phyloP scores from a whole-genome alignment of 2,888 invertebrate species.

The Eupeodes luniger region DNA sequence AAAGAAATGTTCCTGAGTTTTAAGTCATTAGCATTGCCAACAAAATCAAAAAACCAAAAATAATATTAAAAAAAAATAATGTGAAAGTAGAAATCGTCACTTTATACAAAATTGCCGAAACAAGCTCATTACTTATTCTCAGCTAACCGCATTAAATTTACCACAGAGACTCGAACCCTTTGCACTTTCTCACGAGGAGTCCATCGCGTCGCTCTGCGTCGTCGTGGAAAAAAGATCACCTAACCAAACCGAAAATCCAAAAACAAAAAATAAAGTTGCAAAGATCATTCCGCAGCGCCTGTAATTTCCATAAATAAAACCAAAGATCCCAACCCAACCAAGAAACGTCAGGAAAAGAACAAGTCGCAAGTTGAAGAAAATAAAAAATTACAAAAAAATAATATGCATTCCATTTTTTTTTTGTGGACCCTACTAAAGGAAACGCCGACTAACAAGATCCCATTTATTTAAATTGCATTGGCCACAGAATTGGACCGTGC shows the following conservation, averaged over 20 bases:
- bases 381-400: constrained; percentile 60
- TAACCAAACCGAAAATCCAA: constrained; percentile 12
- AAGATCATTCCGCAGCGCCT: constrained; percentile 74
- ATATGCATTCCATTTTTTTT: constrained; percentile 74
- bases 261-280: constrained; percentile 33
- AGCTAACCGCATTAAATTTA: constrained; percentile 69
- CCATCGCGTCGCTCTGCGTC: not conserved
- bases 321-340: constrained; percentile 37
- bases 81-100: constrained; percentile 70
- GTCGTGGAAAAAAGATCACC: constrained; percentile 52
- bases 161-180: constrained; percentile 60
- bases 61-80: not conserved
- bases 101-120: constrained; percentile 61
- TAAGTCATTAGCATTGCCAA: not conserved
- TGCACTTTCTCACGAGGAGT: constrained; percentile 75
- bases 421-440: constrained; percentile 59
- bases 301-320: constrained; percentile 76
- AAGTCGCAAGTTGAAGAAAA: constrained; percentile 21
- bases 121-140: constrained; percentile 75
- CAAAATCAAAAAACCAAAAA: not conserved
- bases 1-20: not conserved
- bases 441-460: constrained; percentile 76
- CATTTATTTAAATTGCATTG: constrained; percentile 76
- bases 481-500: constrained; percentile 77
- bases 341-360: constrained; percentile 54